phyloP scores from a whole-genome alignment of 2,888 invertebrate genomes.

The Strigamia crassipes region DNA sequence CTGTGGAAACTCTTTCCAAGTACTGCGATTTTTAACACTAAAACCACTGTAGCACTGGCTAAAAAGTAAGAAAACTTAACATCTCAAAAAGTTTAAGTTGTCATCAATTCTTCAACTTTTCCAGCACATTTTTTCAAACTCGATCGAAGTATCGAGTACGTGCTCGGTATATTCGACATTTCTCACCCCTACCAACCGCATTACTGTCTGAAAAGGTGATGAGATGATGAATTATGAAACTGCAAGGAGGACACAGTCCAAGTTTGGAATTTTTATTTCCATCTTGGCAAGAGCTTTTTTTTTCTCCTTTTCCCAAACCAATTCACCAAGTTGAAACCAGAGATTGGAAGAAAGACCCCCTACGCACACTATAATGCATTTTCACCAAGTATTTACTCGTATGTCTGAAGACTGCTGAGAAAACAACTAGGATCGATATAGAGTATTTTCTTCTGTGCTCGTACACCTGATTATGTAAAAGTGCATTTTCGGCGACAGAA shows the following conservation, averaged over 20 bases:
- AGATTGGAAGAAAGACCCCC: neutral
- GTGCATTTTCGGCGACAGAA: neutral
- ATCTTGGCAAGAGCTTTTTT: slow-evolving; percentile 8
- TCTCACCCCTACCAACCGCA: neutral
- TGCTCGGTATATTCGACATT: neutral
- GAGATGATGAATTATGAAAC: slow-evolving; percentile 10
- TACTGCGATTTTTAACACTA: no score
- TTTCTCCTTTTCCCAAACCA: slow-evolving; percentile 10
- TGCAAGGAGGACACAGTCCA: neutral
- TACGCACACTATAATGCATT: neutral
- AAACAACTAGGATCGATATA: neutral
- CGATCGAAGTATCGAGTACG: neutral
- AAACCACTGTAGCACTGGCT: neutral
- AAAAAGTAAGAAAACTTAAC: neutral
- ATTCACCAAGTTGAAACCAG: neutral
- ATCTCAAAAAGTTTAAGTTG: neutral
- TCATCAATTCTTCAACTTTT: slow-evolving; percentile 10
- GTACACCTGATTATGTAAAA: neutral
- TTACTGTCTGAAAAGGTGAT: slow-evolving; percentile 3
- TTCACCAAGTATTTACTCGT: neutral
- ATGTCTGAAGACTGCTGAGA: neutral
- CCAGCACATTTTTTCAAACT: slow-evolving; percentile 3
- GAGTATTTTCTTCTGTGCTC: neutral
- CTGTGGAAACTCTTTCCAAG: no score
- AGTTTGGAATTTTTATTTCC: slow-evolving; percentile 3